phyloP scores from a whole-genome alignment of 2,888 invertebrate genomes.

The Dichetophora obliterata region DNA sequence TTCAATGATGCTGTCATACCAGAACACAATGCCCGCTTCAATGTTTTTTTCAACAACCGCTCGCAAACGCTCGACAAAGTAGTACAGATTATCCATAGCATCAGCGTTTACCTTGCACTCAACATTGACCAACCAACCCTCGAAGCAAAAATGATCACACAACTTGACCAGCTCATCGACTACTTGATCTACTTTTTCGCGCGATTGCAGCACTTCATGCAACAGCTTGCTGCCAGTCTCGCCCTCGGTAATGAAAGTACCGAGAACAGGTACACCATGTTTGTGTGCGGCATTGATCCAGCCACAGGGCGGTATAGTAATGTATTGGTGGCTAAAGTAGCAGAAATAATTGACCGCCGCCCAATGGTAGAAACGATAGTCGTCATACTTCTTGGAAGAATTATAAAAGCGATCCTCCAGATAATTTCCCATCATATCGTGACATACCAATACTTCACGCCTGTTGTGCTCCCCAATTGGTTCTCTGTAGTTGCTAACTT shows the following conservation, averaged over 20 bases:
- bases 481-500: constrained; percentile 56
- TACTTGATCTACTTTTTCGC: constrained; percentile 73
- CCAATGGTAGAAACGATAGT: constrained; percentile 95
- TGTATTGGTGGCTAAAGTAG: constrained; percentile 95
- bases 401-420: constrained; percentile 87
- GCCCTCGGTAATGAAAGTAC: constrained; percentile 94
- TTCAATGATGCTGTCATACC: constrained; percentile 95
- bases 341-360: constrained; percentile 92
- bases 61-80: constrained; percentile 61
- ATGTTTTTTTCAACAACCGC: constrained; percentile 51
- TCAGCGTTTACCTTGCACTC: constrained; percentile 79
- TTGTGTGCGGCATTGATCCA: constrained; percentile 95
- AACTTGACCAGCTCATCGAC: constrained; percentile 80
- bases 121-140: constrained; percentile 97
- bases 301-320: constrained; percentile 93
- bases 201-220: constrained; percentile 76
- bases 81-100: constrained; percentile 59
- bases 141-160: constrained; percentile 83
- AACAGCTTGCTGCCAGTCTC: constrained; percentile 76
- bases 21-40: constrained; percentile 80
- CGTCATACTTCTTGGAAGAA: constrained; percentile 77
- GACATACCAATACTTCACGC: constrained; percentile 87
- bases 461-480: constrained; percentile 53
- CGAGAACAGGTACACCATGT: constrained; percentile 90
- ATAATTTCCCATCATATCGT: constrained; percentile 97